Evolutionary conservation across 2,888 invertebrate genomes (phyloP).

Genomic region (Leistus spinibarbis): DNA sequence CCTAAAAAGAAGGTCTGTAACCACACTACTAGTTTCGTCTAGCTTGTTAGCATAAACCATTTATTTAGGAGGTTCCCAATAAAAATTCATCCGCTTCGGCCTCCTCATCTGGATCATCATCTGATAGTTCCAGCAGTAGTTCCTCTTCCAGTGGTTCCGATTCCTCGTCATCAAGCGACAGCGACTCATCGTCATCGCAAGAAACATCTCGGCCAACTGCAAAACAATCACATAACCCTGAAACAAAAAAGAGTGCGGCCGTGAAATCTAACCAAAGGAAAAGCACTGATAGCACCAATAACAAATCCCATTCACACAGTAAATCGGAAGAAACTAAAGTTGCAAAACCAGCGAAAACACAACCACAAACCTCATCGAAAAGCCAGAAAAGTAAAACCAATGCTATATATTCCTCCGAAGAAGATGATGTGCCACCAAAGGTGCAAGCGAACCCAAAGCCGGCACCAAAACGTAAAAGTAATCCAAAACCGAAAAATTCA

Average conservation of each 20-base stretch:
- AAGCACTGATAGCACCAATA: slow-evolving; percentile 45
- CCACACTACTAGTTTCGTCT: background rate
- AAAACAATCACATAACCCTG: slow-evolving; percentile 49
- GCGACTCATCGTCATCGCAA: slow-evolving; percentile 69
- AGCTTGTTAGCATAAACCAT: background rate
- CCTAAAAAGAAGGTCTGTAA: background rate
- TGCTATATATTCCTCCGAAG: slow-evolving; percentile 66
- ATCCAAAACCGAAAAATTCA: slow-evolving; percentile 68
- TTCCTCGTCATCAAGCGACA: slow-evolving; percentile 72
- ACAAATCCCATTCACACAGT: slow-evolving; percentile 13
- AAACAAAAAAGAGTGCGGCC: slow-evolving; percentile 52
- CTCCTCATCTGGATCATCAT: slow-evolving; percentile 69
- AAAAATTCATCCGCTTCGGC: slow-evolving; percentile 65
- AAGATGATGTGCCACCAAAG: slow-evolving; percentile 58
- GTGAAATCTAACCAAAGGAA: slow-evolving; percentile 52
- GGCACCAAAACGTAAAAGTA: slow-evolving; percentile 60
- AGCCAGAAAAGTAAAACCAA: slow-evolving; percentile 55
- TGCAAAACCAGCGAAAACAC: slow-evolving; percentile 41
- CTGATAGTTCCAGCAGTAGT: slow-evolving; percentile 71
- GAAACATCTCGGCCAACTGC: slow-evolving; percentile 51
- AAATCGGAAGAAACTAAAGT: slow-evolving; percentile 23
- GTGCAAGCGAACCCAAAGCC: slow-evolving; percentile 46
- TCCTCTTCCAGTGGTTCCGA: slow-evolving; percentile 74
- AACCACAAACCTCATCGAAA: slow-evolving; percentile 38
- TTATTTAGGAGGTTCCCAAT: slow-evolving; percentile 56